Percentiles rank a stretch among this genome's conserved stretches.
Conservation (phyloP, 2,113 vertebrate genomes). For the Barnardius zonarius region DNA sequence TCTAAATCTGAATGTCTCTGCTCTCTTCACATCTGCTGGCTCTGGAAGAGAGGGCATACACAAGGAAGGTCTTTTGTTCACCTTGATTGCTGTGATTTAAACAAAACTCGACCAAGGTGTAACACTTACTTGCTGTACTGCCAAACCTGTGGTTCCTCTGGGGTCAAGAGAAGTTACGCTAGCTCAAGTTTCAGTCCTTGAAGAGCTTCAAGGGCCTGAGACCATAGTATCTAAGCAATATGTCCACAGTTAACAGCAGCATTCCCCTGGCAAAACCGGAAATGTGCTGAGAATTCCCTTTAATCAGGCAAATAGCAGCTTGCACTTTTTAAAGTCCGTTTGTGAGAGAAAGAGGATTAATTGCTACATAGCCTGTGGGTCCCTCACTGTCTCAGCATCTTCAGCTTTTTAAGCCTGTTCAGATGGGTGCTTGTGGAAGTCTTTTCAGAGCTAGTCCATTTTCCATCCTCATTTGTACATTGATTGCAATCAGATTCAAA, state of each 20-base stretch:
- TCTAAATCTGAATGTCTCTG: not conserved
- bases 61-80: not conserved
- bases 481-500: not conserved
- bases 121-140: accelerated
- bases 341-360: not conserved
- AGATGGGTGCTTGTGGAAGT: not conserved
- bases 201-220: not conserved
- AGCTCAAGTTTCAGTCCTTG: not conserved
- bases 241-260: not conserved
- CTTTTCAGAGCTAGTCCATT: not conserved
- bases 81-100: not conserved
- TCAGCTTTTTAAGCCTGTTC: not conserved
- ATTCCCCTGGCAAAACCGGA: not conserved
- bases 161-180: not conserved
- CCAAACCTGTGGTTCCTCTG: not conserved
- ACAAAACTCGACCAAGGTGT: not conserved
- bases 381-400: not conserved
- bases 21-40: not conserved
- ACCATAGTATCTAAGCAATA: not conserved
- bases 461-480: not conserved
- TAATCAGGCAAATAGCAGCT: not conserved
- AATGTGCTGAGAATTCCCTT: not conserved
- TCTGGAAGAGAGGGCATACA: not conserved
- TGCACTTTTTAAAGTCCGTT: not conserved
- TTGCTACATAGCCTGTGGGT: not conserved